Evolutionary conservation across 2,113 vertebrate genomes (phyloP).

Genomic region (Dipodomys stephensi): DNA sequence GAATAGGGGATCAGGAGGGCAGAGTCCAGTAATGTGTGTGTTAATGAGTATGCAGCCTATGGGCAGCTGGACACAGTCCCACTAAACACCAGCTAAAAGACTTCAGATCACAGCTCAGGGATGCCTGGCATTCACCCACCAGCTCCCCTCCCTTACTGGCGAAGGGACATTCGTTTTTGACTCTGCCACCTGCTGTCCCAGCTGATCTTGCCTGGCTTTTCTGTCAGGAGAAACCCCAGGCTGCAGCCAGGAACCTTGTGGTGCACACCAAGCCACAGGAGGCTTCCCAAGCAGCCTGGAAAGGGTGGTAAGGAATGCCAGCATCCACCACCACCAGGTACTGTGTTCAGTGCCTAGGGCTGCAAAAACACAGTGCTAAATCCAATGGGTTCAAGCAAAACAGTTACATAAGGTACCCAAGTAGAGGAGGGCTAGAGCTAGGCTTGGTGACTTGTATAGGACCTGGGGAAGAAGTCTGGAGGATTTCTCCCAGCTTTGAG

Average conservation of each 20-base stretch:
- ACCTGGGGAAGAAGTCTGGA: background rate
- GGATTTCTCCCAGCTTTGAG: background rate
- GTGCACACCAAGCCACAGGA: fast-evolving
- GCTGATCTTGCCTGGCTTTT: background rate
- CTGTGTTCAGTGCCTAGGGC: background rate
- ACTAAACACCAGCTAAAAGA: background rate
- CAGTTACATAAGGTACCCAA: too few species aligned
- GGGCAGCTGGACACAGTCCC: background rate
- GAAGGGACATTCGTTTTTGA: background rate
- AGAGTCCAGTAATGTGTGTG: fast-evolving
- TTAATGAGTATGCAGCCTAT: background rate
- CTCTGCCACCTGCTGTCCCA: background rate
- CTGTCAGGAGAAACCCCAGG: background rate
- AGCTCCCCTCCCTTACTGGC: background rate
- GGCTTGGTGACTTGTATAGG: background rate
- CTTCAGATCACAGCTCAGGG: background rate
- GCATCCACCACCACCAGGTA: background rate
- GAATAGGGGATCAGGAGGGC: too few species aligned
- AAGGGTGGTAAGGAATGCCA: fast-evolving
- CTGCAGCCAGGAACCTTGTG: background rate
- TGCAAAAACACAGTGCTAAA: background rate
- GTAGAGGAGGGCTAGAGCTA: too few species aligned
- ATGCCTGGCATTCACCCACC: fast-evolving
- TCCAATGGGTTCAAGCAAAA: background rate
- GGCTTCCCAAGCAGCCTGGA: background rate